A percentile compares a stretch with the other conserved stretches of the same genome.
Conservation (phyloP, 35 echinoderm and acorn worm species). For the Lytechinus pictus region DNA sequence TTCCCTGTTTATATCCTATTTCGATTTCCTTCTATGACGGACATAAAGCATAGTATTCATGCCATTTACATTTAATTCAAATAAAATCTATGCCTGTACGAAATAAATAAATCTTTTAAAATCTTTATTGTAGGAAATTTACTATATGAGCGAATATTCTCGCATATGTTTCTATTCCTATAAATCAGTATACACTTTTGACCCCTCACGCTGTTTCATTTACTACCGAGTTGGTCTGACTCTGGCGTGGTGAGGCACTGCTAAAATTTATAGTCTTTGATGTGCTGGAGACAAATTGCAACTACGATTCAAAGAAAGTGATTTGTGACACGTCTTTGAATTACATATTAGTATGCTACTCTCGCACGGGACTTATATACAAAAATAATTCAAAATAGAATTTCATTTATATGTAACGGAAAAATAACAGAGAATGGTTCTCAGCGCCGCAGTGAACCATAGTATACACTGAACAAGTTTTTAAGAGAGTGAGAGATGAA, state of each 20-base stretch:
- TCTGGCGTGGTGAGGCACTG: not conserved
- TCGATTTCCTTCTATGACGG: too few species aligned
- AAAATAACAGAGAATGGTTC: too few species aligned
- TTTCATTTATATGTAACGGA: not conserved
- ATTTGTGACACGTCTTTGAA: conserved; percentile 4
- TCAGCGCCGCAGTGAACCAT: too few species aligned
- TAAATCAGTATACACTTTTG: not conserved
- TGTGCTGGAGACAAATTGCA: not conserved
- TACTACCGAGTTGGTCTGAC: conserved; percentile 9
- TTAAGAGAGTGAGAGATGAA: not conserved
- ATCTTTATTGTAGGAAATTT: not conserved
- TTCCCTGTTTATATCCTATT: too few species aligned
- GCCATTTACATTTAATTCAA: not conserved
- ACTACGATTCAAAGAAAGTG: not conserved
- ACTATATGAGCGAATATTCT: not conserved
- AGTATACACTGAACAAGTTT: not conserved
- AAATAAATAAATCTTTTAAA: not conserved
- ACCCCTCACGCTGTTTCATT: not conserved
- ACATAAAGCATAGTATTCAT: not conserved
- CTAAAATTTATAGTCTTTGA: not conserved
- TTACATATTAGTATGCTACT: not conserved
- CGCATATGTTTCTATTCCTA: not conserved
- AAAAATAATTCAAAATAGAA: not conserved
- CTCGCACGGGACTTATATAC: not conserved
- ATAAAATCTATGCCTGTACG: not conserved